phyloP scores from a whole-genome alignment of 2,888 invertebrate species.

The Trisateles emortualis region DNA sequence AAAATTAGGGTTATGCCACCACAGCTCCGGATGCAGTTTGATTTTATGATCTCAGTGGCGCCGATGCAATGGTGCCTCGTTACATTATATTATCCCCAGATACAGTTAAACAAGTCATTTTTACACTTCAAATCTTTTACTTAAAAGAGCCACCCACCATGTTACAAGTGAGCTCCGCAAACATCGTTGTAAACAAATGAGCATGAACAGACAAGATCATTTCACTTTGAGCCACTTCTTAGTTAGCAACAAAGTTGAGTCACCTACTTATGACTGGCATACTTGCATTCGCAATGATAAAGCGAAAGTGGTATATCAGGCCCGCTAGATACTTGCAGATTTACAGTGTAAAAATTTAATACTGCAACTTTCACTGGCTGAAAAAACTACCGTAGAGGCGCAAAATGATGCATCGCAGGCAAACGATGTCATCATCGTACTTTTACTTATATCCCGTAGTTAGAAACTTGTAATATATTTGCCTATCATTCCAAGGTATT shows the following conservation, averaged over 20 bases:
- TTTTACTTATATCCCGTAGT: slow-evolving; percentile 31
- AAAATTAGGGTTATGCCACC: slow-evolving; percentile 31
- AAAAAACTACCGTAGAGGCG: slow-evolving; percentile 19
- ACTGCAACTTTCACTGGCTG: slow-evolving; percentile 41
- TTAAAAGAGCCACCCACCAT: neutral
- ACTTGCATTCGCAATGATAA: slow-evolving; percentile 51
- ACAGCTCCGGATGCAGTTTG: slow-evolving; percentile 29
- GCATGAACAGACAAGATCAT: slow-evolving; percentile 6
- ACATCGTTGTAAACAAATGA: neutral
- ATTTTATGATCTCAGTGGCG: slow-evolving; percentile 35
- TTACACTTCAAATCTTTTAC: slow-evolving; percentile 15
- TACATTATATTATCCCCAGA: slow-evolving; percentile 19
- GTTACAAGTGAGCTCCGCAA: neutral
- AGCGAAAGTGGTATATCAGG: slow-evolving; percentile 61
- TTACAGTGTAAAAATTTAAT: slow-evolving; percentile 27
- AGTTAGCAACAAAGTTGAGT: slow-evolving; percentile 17
- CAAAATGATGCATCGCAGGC: slow-evolving; percentile 16
- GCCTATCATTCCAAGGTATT: slow-evolving; percentile 31
- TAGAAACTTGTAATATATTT: slow-evolving; percentile 37
- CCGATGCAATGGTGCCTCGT: slow-evolving; percentile 10
- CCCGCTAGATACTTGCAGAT: slow-evolving; percentile 34
- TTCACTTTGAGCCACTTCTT: slow-evolving; percentile 9
- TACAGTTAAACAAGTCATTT: slow-evolving; percentile 23
- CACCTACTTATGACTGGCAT: slow-evolving; percentile 46
- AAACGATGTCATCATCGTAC: slow-evolving; percentile 34